A percentile compares a stretch with the other conserved stretches of the same genome.
Conservation (phyloP, 2,113 vertebrate species). For the Platichthys flesus region DNA sequence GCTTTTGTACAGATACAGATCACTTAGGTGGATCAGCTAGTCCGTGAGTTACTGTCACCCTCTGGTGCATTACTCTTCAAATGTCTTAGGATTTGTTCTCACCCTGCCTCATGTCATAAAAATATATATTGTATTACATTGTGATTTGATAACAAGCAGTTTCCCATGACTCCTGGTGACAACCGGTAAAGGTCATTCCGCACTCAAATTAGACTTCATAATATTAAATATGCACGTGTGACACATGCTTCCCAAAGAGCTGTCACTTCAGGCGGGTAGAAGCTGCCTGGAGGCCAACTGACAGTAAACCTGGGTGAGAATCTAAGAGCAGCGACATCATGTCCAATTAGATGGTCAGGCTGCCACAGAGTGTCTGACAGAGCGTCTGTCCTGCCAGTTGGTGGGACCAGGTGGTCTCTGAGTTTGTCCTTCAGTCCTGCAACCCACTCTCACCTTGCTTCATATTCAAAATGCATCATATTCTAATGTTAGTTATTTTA, state of each 20-base stretch:
- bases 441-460: not conserved
- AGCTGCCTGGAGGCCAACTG: slow-evolving; percentile 12
- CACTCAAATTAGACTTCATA: not conserved
- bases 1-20: not conserved
- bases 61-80: not conserved
- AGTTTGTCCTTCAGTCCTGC: slow-evolving; percentile 44
- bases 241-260: slow-evolving; percentile 20
- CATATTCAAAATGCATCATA: slow-evolving; percentile 14
- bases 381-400: slow-evolving; percentile 22
- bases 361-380: not conserved
- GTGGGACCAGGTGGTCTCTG: slow-evolving; percentile 70
- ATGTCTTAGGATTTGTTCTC: not conserved
- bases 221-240: slow-evolving; percentile 9
- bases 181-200: not conserved
- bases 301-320: slow-evolving; percentile 41
- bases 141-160: not conserved
- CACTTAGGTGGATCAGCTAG: not conserved
- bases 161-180: not conserved
- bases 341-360: not conserved
- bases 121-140: not conserved
- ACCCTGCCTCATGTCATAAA: not conserved
- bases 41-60: too few species aligned
- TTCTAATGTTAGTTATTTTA: not conserved
- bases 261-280: slow-evolving; percentile 19
- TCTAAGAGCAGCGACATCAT: slow-evolving; percentile 18